Base-by-base conservation (phyloP, 1,140 invertebrate genomes). In the Pollicipes pollicipes region DNA sequence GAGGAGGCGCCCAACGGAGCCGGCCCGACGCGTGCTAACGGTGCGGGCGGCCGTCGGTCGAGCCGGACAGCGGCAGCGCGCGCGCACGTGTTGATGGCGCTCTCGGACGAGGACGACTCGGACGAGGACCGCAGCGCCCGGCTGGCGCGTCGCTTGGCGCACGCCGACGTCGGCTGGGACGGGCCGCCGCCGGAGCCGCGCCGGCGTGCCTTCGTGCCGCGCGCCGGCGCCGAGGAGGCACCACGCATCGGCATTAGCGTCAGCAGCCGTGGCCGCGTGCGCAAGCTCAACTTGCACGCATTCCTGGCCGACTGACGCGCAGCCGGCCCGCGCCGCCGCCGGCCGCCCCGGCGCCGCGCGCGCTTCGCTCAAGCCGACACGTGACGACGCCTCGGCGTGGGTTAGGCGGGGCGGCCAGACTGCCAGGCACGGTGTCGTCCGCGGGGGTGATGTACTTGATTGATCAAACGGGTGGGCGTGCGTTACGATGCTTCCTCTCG, bases 221-320 rank as follows among this genome's bases (percentile, higher is more conserved):
- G 32, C 17, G 70, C 70, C 67, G 68, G 70, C 31, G 68, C 71
- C 58, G 35, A 68, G 37, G 68, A 72, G 10, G 74, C 73, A 13
- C 71, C 72, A 37, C 64, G 71, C 32, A 71, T 72, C 32, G 45
- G 71, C 32, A 71, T 72, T 30, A 73, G 72, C 70, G 73, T 75
- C 3, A 75, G 75, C 66, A 75, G 75, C 32, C 70, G 75, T 17
- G 75, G 75, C 29, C 68, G 75, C 69, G 73, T 75, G 24, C 72
- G 75, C 28, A 73, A 74, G 72, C 73, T 73, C n/a, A 75, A 74
- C 45, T 21, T 21, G 45, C 45, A 21, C 21, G 45, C 45, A 21
- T 58, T 58, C 45, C 2, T 21, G 17, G 2, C 45, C 10, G 45
- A 58, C 45, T 58, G 45, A 58, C 45, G 21, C 13, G 17, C 45